These are phyloP conservation scores for Eupeodes latifasciatus DNA, from an alignment of 2,888 invertebrate genomes.

Conservation along the genomic window DNA sequence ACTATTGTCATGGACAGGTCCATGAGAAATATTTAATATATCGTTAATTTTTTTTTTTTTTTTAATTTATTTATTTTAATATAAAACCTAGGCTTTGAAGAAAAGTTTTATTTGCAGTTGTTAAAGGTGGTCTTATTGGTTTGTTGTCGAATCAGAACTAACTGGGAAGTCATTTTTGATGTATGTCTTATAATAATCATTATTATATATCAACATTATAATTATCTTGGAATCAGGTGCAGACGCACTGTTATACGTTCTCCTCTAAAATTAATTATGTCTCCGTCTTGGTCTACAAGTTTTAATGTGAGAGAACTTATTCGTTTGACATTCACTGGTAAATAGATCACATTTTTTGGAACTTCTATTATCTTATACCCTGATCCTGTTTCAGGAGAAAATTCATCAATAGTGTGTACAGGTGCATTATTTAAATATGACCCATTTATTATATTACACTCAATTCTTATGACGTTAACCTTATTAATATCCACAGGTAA, in stretches of 20 bases:
- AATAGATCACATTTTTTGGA: constrained; percentile 80
- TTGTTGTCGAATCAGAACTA: no score
- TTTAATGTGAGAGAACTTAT: constrained; percentile 79
- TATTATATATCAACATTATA: no score
- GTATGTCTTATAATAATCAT: no score
- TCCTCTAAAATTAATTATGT: constrained; percentile 80
- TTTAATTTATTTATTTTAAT: no score
- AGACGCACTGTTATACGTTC: constrained; percentile 79
- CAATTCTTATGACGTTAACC: constrained; percentile 18
- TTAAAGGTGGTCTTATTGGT: no score
- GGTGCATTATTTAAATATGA: constrained; percentile 77
- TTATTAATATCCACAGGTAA: background rate
- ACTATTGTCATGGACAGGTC: no score
- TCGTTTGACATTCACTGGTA: constrained; percentile 78
- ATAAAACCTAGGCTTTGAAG: no score
- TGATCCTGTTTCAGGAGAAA: constrained; percentile 79
- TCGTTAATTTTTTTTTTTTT: no score
- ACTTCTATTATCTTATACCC: constrained; percentile 81
- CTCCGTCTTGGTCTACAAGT: constrained; percentile 78
- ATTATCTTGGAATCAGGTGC: no score
- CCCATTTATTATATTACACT: constrained; percentile 40
- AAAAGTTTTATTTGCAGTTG: no score
- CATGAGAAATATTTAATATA: no score
- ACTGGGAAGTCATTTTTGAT: no score
- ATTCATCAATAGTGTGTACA: constrained; percentile 81